phyloP scores from a whole-genome alignment of 2,888 invertebrate genomes.

The Epistrophe grossulariae region DNA sequence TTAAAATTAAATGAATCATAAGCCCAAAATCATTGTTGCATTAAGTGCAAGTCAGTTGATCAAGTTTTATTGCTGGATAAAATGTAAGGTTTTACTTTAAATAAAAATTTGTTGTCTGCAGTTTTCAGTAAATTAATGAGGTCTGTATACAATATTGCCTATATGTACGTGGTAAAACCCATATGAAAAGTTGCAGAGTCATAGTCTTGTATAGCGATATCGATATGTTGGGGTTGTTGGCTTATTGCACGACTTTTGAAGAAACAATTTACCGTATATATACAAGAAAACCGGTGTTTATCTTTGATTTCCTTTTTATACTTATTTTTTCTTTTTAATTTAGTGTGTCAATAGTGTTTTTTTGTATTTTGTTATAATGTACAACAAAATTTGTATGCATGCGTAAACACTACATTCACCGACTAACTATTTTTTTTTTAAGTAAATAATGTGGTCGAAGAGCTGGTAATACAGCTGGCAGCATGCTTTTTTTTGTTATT shows the following conservation, averaged over 20 bases:
- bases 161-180: not conserved
- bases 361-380: not conserved
- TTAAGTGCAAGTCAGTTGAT: not conserved
- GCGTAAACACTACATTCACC: not conserved
- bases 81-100: too few species aligned
- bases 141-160: not conserved
- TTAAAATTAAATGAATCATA: conserved; percentile 37
- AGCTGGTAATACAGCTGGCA: not conserved
- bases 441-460: not conserved
- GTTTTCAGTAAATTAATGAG: not conserved
- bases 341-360: conserved; percentile 22
- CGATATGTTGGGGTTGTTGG: conserved; percentile 4
- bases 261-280: not conserved
- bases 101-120: not conserved
- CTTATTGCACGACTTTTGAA: conserved; percentile 13
- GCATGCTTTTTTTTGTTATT: not conserved
- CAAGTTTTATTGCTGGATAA: not conserved
- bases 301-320: conserved; percentile 16
- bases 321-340: not conserved
- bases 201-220: not conserved
- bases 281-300: conserved; percentile 2
- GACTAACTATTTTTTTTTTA: not conserved
- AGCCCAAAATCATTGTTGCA: conserved; percentile 35
- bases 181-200: not conserved
- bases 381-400: not conserved